phyloP scores from a whole-genome alignment of 2,888 invertebrate species.

The Dryadula phaetusa region DNA sequence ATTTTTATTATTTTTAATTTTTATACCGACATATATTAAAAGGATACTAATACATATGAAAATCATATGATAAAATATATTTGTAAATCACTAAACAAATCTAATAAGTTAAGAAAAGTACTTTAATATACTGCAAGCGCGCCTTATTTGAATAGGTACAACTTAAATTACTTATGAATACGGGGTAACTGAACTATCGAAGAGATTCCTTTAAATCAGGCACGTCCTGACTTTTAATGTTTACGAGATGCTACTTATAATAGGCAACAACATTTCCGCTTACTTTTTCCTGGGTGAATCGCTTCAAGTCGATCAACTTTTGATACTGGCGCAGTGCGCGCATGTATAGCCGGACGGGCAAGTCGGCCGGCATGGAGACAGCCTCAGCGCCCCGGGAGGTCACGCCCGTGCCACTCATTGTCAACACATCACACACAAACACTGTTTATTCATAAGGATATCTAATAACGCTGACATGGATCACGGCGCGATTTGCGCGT shows the following conservation, averaged over 20 bases:
- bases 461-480: slow-evolving; percentile 43
- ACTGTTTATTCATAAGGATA: slow-evolving; percentile 67
- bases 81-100: slow-evolving; percentile 22
- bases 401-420: slow-evolving; percentile 74
- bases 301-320: slow-evolving; percentile 84
- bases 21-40: neutral
- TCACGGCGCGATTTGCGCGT: slow-evolving; percentile 66
- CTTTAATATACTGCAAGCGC: slow-evolving; percentile 35
- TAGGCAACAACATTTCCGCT: slow-evolving; percentile 52
- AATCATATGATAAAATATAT: slow-evolving; percentile 18
- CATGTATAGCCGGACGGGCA: slow-evolving; percentile 82
- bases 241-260: slow-evolving; percentile 38
- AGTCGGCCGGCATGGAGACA: slow-evolving; percentile 62
- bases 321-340: slow-evolving; percentile 86
- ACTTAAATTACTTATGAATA: slow-evolving; percentile 40
- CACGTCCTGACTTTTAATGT: slow-evolving; percentile 41
- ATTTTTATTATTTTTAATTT: neutral
- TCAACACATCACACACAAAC: slow-evolving; percentile 58
- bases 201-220: slow-evolving; percentile 41
- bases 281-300: slow-evolving; percentile 82
- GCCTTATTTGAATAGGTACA: slow-evolving; percentile 42
- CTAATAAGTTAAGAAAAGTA: slow-evolving; percentile 21
- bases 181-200: slow-evolving; percentile 45
- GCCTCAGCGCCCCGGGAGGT: slow-evolving; percentile 67
- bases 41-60: slow-evolving; percentile 6